These are phyloP conservation scores for Andrena trimmerana DNA, from an alignment of 2,888 invertebrate genomes.

Conservation along the genomic window DNA sequence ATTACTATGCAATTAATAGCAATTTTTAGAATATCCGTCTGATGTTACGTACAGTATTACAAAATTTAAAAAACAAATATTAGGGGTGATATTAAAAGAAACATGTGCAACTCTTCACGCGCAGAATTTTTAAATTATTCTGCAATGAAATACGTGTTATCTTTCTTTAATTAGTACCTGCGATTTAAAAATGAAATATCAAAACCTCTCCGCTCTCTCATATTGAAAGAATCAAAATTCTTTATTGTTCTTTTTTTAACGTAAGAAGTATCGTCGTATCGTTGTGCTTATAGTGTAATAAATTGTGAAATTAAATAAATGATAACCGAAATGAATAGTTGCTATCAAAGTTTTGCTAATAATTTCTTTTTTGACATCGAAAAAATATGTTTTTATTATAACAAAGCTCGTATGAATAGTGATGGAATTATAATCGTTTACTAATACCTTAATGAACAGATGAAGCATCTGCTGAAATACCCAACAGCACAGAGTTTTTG, in stretches of 20 bases:
- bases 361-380: not conserved
- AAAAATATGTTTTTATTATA: not conserved
- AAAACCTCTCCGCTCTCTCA: not conserved
- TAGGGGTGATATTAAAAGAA: too few species aligned
- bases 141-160: too few species aligned
- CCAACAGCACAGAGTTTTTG: not conserved
- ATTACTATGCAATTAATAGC: too few species aligned
- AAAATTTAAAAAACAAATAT: too few species aligned
- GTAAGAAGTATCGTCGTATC: slow-evolving; percentile 7
- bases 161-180: too few species aligned
- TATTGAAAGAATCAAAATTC: not conserved
- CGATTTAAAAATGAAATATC: too few species aligned
- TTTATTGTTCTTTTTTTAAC: not conserved
- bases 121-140: too few species aligned
- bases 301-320: slow-evolving; percentile 14
- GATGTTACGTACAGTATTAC: too few species aligned
- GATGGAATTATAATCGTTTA: not conserved
- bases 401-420: not conserved
- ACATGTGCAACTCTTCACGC: too few species aligned
- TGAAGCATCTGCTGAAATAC: not conserved
- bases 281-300: not conserved
- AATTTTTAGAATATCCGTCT: too few species aligned
- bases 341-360: slow-evolving; percentile 1
- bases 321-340: not conserved
- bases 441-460: not conserved